Evolutionary conservation across 2,888 invertebrate species (phyloP), one percentile per base, ranked within the genome.

Genomic region (Drosophila koepferae): DNA sequence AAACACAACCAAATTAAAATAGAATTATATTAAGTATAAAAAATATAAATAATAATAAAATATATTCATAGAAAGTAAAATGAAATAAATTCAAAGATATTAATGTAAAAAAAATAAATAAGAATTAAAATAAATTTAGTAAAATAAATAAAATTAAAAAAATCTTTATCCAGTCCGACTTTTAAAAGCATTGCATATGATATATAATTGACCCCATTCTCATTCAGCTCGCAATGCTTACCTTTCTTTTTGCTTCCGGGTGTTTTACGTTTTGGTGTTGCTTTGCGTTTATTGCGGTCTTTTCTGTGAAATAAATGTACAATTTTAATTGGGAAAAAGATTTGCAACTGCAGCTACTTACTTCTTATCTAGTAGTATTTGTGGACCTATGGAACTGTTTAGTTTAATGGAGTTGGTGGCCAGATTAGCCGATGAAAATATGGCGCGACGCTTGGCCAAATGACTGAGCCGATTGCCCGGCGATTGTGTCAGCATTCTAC

Each of bases 391-490:
- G 1, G 85, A 84, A 60, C 71, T 86, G 59, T 78, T 90, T 0
- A 86, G 80, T 64, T 91, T 92, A 71, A 94, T 94, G 2, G 92
- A 92, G 20, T 92, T 91, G 1, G 91, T 93, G 82, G 95, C 94
- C 70, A 95, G 91, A 91, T 94, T 95, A 0, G 96, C 96, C 53
- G 95, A 96, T 63, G 96, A 96, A 92, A 97, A 97, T 2, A 96
- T 95, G 81, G 96, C 96, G 59, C 96, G 94, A 9, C 97, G 94
- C 63, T 95, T 95, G 2, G 97, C 97, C 84, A 97, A 93, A 90
- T 97, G 97, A 68, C 96, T 97, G 20, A 97, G 92, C 8, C 97
- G 94, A 70, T 96, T 95, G 0, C 97, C 97, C 0, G 97, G 97
- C 2, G 97, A 97, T 90, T 96, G 94, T 6, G 93, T 93, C 38